These are phyloP conservation scores for Pteronotus mesoamericanus DNA, from an alignment of 2,797 vertebrate genomes.

Conservation along the genomic window DNA sequence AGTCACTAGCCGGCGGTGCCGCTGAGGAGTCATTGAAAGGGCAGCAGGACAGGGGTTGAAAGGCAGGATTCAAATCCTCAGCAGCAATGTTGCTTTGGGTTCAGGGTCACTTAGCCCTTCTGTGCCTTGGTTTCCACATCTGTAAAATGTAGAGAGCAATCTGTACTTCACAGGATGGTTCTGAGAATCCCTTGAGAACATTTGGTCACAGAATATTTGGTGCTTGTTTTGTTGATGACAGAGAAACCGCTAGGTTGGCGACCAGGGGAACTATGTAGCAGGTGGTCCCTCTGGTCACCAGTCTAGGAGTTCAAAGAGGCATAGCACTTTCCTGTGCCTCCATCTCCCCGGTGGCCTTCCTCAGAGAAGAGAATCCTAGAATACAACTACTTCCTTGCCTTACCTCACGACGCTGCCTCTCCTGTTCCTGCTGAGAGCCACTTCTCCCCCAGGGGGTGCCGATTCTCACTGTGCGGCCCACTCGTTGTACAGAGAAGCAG, in stretches of 20 bases:
- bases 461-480: neutral
- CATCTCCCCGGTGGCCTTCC: neutral
- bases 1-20: neutral
- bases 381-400: neutral
- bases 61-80: neutral
- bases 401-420: neutral
- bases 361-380: neutral
- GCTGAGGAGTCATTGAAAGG: neutral
- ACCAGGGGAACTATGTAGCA: neutral
- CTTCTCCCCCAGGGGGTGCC: neutral
- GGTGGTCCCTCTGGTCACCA: neutral
- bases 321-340: neutral
- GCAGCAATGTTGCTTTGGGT: neutral
- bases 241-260: neutral
- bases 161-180: neutral
- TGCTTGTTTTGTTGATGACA: neutral
- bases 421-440: neutral
- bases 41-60: neutral
- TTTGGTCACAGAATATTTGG: neutral
- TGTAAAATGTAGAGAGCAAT: neutral
- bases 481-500: neutral
- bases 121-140: neutral
- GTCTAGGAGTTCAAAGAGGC: neutral
- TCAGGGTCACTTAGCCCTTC: neutral
- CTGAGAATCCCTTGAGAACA: neutral